A percentile compares a stretch with the other conserved stretches of the same genome.
These are phyloP conservation scores for Globicephala melas DNA, from an alignment of 2,113 vertebrate genomes.

Conservation along the genomic window DNA sequence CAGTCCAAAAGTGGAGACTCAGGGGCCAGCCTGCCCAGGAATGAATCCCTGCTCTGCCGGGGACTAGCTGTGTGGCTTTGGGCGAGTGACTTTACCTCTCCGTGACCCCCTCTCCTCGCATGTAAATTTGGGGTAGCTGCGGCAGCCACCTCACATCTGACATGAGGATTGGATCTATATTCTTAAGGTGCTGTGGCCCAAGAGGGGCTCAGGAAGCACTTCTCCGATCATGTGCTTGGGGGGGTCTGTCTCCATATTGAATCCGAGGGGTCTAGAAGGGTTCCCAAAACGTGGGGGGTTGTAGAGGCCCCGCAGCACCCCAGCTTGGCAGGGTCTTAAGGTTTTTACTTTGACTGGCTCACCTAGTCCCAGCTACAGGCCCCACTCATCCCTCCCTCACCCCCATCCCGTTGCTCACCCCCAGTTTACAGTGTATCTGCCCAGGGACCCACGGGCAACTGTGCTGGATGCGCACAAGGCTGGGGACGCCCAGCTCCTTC, in stretches of 20 bases:
- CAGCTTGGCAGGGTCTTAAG: neutral
- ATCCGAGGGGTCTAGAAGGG: neutral
- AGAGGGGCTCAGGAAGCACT: neutral
- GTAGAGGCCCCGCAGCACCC: neutral
- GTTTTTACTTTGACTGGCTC: neutral
- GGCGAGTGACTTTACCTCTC: neutral
- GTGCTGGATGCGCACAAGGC: neutral
- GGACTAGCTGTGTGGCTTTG: neutral
- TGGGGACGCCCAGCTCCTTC: neutral
- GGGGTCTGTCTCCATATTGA: neutral
- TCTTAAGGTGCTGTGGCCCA: neutral
- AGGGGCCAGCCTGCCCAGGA: neutral
- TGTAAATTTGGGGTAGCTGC: neutral
- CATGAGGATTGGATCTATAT: no score
- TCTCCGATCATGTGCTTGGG: neutral
- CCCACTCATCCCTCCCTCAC: fast-evolving
- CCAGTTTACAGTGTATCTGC: neutral
- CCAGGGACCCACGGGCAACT: neutral
- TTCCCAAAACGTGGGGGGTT: neutral
- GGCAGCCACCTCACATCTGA: neutral
- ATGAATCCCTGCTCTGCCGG: neutral
- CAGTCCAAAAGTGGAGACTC: fast-evolving
- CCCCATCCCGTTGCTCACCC: no score
- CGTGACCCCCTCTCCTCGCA: neutral
- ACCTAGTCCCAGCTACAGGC: neutral